Evolutionary conservation across 2,797 vertebrate species (phyloP).

Genomic region (Protosalanx chinensis): DNA sequence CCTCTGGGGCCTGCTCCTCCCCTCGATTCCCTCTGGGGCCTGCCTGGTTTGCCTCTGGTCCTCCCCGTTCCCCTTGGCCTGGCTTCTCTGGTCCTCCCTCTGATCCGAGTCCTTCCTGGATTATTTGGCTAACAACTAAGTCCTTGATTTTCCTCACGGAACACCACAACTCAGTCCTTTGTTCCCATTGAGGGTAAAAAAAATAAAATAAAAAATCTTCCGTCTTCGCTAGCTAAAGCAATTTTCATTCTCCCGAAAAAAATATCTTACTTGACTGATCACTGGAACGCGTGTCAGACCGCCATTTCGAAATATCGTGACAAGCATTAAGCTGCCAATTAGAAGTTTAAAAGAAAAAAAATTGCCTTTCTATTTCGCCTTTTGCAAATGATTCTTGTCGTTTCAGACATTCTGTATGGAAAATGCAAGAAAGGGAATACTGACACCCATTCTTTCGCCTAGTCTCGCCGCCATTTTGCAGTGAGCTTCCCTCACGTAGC

Average conservation of each 20-base stretch:
- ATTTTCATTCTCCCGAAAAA: neutral
- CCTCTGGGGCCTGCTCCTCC: slow-evolving; percentile 35
- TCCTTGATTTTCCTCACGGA: neutral
- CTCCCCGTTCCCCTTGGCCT: slow-evolving; percentile 36
- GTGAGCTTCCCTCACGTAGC: neutral
- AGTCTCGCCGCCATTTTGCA: slow-evolving; percentile 8
- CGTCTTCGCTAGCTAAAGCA: slow-evolving; percentile 27
- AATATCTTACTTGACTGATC: neutral
- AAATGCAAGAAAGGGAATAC: neutral
- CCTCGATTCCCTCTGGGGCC: slow-evolving; percentile 2
- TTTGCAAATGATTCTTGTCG: too few relatives aligned
- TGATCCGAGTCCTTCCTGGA: slow-evolving; percentile 42
- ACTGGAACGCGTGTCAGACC: too few relatives aligned
- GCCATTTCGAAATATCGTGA: too few relatives aligned
- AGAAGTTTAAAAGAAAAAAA: too few relatives aligned
- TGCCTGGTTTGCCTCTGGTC: slow-evolving; percentile 38
- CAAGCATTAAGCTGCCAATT: too few relatives aligned
- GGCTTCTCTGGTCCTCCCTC: slow-evolving; percentile 31
- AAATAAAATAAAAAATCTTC: slow-evolving; percentile 37
- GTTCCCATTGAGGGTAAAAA: slow-evolving; percentile 20
- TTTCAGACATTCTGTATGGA: neutral
- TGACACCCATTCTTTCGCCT: neutral
- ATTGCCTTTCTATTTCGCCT: too few relatives aligned
- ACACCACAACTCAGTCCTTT: slow-evolving; percentile 61
- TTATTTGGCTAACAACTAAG: slow-evolving; percentile 30